Percentiles rank a stretch among this genome's conserved stretches.
phyloP scores from a whole-genome alignment of 1,140 invertebrate species.

The Scaptomyza montana region DNA sequence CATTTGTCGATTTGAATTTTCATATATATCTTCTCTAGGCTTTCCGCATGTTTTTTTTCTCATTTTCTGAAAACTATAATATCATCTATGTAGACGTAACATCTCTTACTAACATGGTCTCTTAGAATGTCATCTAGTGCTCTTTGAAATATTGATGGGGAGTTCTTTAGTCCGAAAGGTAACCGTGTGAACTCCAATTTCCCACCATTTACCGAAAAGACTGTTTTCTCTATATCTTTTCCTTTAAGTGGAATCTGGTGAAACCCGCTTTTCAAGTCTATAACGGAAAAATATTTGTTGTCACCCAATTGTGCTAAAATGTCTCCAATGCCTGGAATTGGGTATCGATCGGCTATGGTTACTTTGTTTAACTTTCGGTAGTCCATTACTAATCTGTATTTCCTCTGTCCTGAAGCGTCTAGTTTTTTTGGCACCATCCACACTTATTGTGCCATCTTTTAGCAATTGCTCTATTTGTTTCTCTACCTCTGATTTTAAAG shows the following conservation, averaged over 20 bases:
- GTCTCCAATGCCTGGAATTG: background rate
- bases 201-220: no score
- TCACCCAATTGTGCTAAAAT: background rate
- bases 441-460: background rate
- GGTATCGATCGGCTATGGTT: background rate
- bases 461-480: background rate
- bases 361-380: background rate
- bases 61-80: background rate
- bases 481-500: background rate
- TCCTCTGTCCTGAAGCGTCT: no score
- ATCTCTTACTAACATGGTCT: constrained; percentile 2
- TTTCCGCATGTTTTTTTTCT: constrained; percentile 4
- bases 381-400: background rate
- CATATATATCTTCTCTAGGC: constrained; percentile 4
- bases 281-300: background rate
- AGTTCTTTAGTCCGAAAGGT: no score
- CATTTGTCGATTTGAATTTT: constrained; percentile 12
- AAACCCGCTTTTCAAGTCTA: background rate
- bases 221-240: no score
- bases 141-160: no score
- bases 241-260: no score
- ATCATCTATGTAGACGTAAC: constrained; percentile 6
- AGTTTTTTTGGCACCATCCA: background rate
- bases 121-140: constrained; percentile 7
- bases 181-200: no score